Conservation (phyloP, 2,888 invertebrate genomes). For the Volucella inflata region DNA sequence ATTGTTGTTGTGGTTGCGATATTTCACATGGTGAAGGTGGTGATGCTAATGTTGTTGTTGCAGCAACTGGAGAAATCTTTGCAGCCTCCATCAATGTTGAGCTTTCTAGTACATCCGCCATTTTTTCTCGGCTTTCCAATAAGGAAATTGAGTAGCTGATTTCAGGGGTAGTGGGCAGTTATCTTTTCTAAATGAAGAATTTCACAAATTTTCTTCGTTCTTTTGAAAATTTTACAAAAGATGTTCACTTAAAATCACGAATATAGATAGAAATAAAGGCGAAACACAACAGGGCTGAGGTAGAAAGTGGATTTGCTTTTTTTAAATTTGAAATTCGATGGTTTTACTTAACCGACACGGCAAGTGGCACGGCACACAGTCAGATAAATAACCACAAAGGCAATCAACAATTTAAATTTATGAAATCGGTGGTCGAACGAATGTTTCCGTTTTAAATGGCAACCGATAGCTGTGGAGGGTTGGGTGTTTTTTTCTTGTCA, state of each 20-base stretch:
- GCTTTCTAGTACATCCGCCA: slow-evolving; percentile 74
- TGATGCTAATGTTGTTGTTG: slow-evolving; percentile 65
- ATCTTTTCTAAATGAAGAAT: slow-evolving; percentile 32
- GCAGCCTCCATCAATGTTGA: slow-evolving; percentile 57
- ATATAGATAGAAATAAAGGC: not conserved
- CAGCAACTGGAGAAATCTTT: slow-evolving; percentile 59
- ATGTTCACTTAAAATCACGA: slow-evolving; percentile 13
- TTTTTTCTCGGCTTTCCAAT: slow-evolving; percentile 57
- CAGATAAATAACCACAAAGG: slow-evolving; percentile 1
- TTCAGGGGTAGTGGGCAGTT: slow-evolving; percentile 20
- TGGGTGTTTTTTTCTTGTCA: slow-evolving; percentile 17
- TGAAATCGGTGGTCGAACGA: slow-evolving; percentile 46
- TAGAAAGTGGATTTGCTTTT: not conserved
- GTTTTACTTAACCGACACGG: slow-evolving; percentile 36
- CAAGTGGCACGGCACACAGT: slow-evolving; percentile 11
- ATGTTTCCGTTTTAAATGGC: slow-evolving; percentile 46
- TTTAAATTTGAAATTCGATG: slow-evolving; percentile 5
- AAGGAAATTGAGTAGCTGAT: slow-evolving; percentile 35
- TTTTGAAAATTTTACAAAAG: slow-evolving; percentile 1
- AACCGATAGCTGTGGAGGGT: slow-evolving; percentile 17
- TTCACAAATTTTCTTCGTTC: slow-evolving; percentile 20
- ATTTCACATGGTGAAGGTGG: slow-evolving; percentile 34
- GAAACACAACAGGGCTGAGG: not conserved
- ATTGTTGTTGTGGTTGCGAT: slow-evolving; percentile 57
- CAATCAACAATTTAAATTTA: slow-evolving; percentile 48